Conservation (phyloP, 1,140 invertebrate species). For the Macrobrachium rosenbergii region DNA sequence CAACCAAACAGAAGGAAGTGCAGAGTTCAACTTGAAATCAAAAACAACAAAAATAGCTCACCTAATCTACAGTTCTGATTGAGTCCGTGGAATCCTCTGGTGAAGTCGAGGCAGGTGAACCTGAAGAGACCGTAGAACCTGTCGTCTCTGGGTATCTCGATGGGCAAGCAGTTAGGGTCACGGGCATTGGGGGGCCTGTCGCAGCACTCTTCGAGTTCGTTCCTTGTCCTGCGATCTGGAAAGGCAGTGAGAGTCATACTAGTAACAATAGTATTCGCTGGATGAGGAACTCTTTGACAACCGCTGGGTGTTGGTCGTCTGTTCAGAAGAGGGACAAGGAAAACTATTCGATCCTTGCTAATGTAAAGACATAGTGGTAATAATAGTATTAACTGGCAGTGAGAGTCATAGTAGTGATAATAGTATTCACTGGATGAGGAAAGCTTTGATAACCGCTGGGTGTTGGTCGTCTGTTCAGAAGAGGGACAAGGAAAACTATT, state of each 20-base stretch:
- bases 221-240: slow-evolving; percentile 69
- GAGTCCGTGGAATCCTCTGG: slow-evolving; percentile 69
- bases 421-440: too few relatives aligned
- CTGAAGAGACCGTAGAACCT: slow-evolving; percentile 88
- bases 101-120: slow-evolving; percentile 73
- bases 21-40: too few relatives aligned
- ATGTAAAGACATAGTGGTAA: too few relatives aligned
- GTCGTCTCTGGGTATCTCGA: slow-evolving; percentile 89
- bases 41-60: background rate
- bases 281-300: background rate
- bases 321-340: background rate
- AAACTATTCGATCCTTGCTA: background rate
- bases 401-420: background rate
- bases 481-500: background rate
- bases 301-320: background rate
- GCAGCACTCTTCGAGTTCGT: slow-evolving; percentile 81
- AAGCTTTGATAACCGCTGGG: background rate
- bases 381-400: too few relatives aligned
- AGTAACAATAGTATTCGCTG: too few relatives aligned
- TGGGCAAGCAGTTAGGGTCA: slow-evolving; percentile 93
- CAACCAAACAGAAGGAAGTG: too few relatives aligned
- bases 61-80: slow-evolving; percentile 67
- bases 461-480: background rate
- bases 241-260: background rate
- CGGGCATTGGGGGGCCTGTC: slow-evolving; percentile 76